phyloP scores from a whole-genome alignment of 1,140 invertebrate genomes.

The Papilio aristodemus region DNA sequence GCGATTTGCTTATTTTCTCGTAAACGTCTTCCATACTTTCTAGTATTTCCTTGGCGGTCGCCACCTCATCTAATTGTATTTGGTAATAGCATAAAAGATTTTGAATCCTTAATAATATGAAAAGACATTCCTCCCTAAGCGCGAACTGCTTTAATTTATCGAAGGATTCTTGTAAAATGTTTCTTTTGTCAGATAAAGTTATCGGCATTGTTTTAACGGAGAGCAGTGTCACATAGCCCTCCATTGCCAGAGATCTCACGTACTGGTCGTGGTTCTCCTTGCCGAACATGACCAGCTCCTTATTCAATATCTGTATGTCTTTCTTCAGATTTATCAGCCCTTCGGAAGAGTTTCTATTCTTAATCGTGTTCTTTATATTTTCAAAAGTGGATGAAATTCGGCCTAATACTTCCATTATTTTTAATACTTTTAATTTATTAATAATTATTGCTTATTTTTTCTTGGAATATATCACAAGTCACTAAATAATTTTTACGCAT shows the following conservation, averaged over 20 bases:
- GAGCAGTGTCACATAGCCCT: conserved; percentile 62
- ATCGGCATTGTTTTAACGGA: conserved; percentile 63
- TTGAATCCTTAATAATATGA: conserved; percentile 69
- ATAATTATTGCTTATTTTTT: conserved; percentile 5
- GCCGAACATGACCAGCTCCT: conserved; percentile 56
- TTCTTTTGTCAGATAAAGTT: conserved; percentile 58
- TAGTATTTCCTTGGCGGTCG: conserved; percentile 56
- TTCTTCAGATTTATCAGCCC: conserved; percentile 55
- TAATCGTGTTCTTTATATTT: conserved; percentile 55
- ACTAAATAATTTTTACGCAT: conserved; percentile 20
- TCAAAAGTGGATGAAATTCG: conserved; percentile 61
- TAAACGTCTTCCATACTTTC: conserved; percentile 69
- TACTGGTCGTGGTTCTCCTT: conserved; percentile 61
- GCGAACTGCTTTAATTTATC: conserved; percentile 62
- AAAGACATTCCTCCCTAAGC: conserved; percentile 60
- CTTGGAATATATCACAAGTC: conserved; percentile 7
- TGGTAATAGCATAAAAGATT: conserved; percentile 71
- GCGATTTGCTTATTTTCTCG: conserved; percentile 58
- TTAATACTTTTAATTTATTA: conserved; percentile 35
- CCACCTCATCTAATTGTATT: conserved; percentile 61
- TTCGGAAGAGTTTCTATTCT: conserved; percentile 54
- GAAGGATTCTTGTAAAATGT: conserved; percentile 54
- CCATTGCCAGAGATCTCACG: conserved; percentile 65
- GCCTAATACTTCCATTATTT: conserved; percentile 59
- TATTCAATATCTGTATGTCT: conserved; percentile 56